Percentiles rank a stretch among this genome's conserved stretches.
These are phyloP conservation scores for Galbula dea DNA, from an alignment of 2,113 vertebrate genomes.

Conservation along the genomic window DNA sequence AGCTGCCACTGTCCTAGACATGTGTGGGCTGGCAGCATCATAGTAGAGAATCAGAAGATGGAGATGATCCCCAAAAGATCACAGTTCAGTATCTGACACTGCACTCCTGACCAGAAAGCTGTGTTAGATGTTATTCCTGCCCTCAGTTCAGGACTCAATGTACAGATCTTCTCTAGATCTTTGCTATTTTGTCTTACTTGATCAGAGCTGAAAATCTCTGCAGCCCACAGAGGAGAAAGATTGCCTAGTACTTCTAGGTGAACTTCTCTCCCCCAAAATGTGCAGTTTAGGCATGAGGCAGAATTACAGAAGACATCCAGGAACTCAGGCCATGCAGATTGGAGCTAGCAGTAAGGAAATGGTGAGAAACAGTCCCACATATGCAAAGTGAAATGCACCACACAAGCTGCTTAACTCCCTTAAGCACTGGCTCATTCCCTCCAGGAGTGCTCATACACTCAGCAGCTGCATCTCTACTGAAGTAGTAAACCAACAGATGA, in stretches of 20 bases:
- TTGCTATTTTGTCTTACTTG: background rate
- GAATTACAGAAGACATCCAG: background rate
- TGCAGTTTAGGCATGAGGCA: background rate
- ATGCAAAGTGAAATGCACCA: background rate
- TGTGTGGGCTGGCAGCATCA: background rate
- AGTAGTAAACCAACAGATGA: background rate
- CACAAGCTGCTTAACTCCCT: background rate
- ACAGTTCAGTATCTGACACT: background rate
- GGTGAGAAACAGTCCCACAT: background rate
- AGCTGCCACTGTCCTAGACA: background rate
- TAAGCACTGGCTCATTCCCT: background rate
- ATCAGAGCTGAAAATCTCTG: background rate
- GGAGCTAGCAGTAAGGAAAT: background rate
- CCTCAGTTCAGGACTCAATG: background rate
- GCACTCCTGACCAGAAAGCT: background rate
- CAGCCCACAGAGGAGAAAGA: background rate
- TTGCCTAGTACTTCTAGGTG: background rate
- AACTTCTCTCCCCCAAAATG: background rate
- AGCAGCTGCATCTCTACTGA: background rate
- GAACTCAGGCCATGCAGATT: background rate
- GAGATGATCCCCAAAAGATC: background rate
- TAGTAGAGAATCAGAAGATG: background rate
- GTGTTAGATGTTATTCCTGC: background rate
- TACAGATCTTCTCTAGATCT: background rate
- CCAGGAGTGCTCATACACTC: background rate